A percentile compares a stretch with the other conserved stretches of the same genome.
These are phyloP conservation scores for Drosophila setosimentum DNA, from an alignment of 2,888 invertebrate genomes.

Conservation along the genomic window DNA sequence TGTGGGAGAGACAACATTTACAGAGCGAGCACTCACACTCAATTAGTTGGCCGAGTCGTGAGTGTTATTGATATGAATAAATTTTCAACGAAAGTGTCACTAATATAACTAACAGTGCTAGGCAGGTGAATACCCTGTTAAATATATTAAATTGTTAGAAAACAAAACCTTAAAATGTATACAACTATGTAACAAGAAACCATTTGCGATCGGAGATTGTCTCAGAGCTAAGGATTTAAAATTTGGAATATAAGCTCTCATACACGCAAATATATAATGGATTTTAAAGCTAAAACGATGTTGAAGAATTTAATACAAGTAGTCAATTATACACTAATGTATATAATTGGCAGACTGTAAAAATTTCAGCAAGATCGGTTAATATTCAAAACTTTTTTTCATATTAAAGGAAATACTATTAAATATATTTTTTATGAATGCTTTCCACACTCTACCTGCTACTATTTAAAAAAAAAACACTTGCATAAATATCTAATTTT, in stretches of 20 bases:
- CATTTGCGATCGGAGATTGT: background rate
- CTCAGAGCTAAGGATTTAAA: background rate
- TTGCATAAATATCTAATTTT: background rate
- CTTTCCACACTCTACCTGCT: background rate
- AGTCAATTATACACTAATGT: background rate
- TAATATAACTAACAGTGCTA: constrained; percentile 2
- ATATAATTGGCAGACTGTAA: background rate
- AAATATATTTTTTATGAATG: background rate
- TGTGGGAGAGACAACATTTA: constrained; percentile 4
- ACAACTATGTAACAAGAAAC: background rate
- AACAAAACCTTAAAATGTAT: background rate
- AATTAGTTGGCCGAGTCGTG: constrained; percentile 55
- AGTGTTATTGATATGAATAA: constrained; percentile 42
- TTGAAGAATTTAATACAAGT: background rate
- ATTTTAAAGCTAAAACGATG: background rate
- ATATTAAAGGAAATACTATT: background rate
- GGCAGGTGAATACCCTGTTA: background rate
- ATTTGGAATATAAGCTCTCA: background rate
- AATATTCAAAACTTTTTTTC: background rate
- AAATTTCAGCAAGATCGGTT: background rate
- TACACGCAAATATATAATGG: background rate
- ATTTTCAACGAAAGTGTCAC: constrained; percentile 15
- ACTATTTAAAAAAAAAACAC: background rate
- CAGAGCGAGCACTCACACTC: constrained; percentile 42
- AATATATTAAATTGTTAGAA: background rate